Base-by-base conservation (phyloP, 2,113 vertebrate genomes). In the Petroica traversi region DNA sequence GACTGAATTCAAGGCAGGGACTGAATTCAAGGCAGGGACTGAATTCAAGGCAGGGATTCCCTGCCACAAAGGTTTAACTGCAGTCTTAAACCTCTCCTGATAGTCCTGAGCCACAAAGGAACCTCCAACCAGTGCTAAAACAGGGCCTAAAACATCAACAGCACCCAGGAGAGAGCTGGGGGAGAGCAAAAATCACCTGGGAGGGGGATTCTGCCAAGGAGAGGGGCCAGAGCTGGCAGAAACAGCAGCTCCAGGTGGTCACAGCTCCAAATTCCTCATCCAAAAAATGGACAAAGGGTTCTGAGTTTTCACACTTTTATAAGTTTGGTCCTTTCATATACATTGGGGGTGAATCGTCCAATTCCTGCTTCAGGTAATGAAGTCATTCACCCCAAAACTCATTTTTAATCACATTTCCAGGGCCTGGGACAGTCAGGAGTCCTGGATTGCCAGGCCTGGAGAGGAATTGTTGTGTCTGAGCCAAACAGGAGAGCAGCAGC, bases 51-150 rank as follows among this genome's bases (percentile, higher is more conserved):
- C 74, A 89, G 90, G 77, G 34, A 17, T 76, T 43, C 4, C 0
- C 14, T 26, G 48, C 48, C 62, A 72, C 43, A 12, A 71, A 67
- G 1, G 20, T 5, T 59, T 2, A 29, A 38, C 28, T 5, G 29
- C 86, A 89, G 58, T 77, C 12, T 41, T 4, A 14, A 89, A 38
- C 14, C 33, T 26, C 5, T 28, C 63, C 76, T 58, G 57, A 2
- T 0, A 58, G 33, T 1, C 43, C 58, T 33, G 33, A 6, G 51
- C 73, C 19, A 7, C 75, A 59, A 11, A 52, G 11, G 26, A 6
- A 14, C 48, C 48, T 3, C 0, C 1, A 52, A 5, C 1, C 34
- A 38, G 61, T 0, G 2, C 48, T 36, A 10, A 82, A 24, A 61
- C 48, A 36, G 75, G 25, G 28, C 14, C 38, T 41, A 3, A 23